Conservation (phyloP, 2,797 vertebrate genomes). For the Danio kyathit region DNA sequence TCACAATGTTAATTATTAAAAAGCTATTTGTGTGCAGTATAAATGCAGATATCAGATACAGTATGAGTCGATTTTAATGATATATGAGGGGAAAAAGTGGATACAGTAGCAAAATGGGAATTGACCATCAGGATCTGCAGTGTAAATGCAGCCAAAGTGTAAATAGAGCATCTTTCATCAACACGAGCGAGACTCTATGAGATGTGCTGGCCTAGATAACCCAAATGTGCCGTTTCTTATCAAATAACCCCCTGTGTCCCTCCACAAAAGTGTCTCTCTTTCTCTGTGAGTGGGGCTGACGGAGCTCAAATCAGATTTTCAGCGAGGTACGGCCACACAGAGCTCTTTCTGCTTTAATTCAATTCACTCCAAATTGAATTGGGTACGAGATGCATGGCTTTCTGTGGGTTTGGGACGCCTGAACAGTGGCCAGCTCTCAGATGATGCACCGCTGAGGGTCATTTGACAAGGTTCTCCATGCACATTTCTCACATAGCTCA, state of each 20-base stretch:
- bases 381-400: conserved; percentile 51
- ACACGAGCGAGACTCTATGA: not conserved
- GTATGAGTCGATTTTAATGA: no score
- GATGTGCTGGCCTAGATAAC: conserved; percentile 24
- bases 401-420: conserved; percentile 44
- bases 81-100: no score
- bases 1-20: no score
- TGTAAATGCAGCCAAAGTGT: no score
- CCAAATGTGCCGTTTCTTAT: conserved; percentile 63
- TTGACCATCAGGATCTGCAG: no score
- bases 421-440: not conserved
- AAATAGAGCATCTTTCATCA: not conserved
- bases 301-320: conserved; percentile 75
- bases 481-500: conserved; percentile 39
- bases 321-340: conserved; percentile 73
- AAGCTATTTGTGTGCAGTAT: no score
- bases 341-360: conserved; percentile 78
- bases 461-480: conserved; percentile 12
- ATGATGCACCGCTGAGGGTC: not conserved
- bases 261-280: conserved; percentile 66
- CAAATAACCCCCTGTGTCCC: conserved; percentile 72
- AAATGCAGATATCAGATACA: no score
- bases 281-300: conserved; percentile 54
- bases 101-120: no score
- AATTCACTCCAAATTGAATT: conserved; percentile 80